Conservation (phyloP, 1,140 invertebrate genomes). For the Procambarus clarkii region DNA sequence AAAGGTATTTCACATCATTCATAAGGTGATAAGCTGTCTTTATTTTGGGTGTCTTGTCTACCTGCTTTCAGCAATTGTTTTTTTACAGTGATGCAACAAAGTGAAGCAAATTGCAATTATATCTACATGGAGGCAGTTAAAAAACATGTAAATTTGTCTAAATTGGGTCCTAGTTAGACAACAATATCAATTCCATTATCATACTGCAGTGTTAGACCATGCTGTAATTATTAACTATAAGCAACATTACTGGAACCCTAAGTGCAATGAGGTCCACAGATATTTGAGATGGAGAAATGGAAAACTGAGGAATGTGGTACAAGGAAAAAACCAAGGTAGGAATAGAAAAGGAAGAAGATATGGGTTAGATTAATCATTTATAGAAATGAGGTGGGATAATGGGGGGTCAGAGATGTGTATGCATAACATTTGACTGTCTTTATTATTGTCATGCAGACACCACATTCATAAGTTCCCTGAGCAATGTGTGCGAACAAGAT, state of each 20-base stretch:
- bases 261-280: slow-evolving; percentile 64
- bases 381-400: not conserved
- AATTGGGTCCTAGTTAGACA: slow-evolving; percentile 64
- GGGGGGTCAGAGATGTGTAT: slow-evolving; percentile 36
- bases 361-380: slow-evolving; percentile 16
- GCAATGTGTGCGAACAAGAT: slow-evolving; percentile 44
- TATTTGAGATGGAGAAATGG: slow-evolving; percentile 62
- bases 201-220: slow-evolving; percentile 69
- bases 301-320: slow-evolving; percentile 45
- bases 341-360: slow-evolving; percentile 10
- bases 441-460: slow-evolving; percentile 58
- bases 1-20: slow-evolving; percentile 65
- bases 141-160: slow-evolving; percentile 68
- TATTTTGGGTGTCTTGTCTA: slow-evolving; percentile 65
- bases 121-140: slow-evolving; percentile 69
- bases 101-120: slow-evolving; percentile 66
- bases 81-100: slow-evolving; percentile 68
- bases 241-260: slow-evolving; percentile 68
- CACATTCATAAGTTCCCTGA: slow-evolving; percentile 66
- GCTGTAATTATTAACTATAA: slow-evolving; percentile 64
- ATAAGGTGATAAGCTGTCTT: slow-evolving; percentile 55
- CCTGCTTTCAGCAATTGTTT: slow-evolving; percentile 61
- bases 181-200: slow-evolving; percentile 66
- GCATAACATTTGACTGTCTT: slow-evolving; percentile 61
- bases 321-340: slow-evolving; percentile 22